Evolutionary conservation across 2,113 vertebrate genomes (phyloP), one percentile per base, ranked within the genome.

Genomic region (Cariama cristata): DNA sequence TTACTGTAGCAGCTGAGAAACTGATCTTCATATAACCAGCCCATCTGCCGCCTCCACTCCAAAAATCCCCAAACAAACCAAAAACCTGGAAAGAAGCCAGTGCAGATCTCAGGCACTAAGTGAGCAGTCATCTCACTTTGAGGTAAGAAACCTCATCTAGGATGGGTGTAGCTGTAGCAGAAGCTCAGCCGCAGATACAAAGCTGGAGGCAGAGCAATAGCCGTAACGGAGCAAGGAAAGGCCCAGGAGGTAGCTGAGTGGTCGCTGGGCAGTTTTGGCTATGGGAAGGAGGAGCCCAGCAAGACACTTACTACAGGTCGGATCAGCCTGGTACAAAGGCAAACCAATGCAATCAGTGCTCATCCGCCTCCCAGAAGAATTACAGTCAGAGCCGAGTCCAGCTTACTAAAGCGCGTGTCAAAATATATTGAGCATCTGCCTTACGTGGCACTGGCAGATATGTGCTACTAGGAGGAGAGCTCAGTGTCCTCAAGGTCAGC

Each of bases 1-100:
- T 86, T 80, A 56, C 53, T 49, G 49, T 58, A 66, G 62, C 86
- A 93, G 58, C 73, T 53, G 73, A 82, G 56, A 66, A 92, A 21
- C 35, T 60, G 60, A 60, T 72, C 64, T 64, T 47, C 1, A 0
- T 42, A 4, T 17, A 60, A 35, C 27, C 35, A 35, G 27, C 66
- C 93, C 79, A 69, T 79, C 79, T 72, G 53, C 79, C 67, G n/a
- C n/a, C 60, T 88, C 45, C 49, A 19, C 8, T 90, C 45, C 63
- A 42, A 69, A 86, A 69, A n/a, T 56, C 53, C 53, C 58, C 42
- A 47, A 67, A 35, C 40, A 68, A 63, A 32, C 8, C 6, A 15
- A 17, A 67, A 55, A 14, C 20, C 17, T 92, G 94, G 67, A 53
- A n/a, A 11, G 8, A 27, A 86, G 82, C 88, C 58, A 40, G 38